A percentile compares a stretch with the other conserved stretches of the same genome.
phyloP scores from a whole-genome alignment of 2,888 invertebrate species.

The Pelosia muscerda region DNA sequence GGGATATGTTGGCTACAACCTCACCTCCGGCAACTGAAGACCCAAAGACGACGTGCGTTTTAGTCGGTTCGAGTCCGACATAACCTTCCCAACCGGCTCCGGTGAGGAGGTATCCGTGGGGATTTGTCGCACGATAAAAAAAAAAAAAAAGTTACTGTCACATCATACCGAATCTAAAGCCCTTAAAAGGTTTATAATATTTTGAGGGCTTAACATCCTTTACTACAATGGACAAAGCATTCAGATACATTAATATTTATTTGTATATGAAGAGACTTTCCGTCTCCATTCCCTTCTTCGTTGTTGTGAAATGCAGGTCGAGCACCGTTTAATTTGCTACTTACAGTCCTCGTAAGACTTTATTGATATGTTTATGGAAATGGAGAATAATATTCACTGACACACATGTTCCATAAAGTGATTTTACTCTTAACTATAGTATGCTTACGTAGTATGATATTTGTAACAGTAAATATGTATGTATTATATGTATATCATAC shows the following conservation, averaged over 20 bases:
- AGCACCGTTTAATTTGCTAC: constrained; percentile 15
- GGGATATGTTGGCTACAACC: too few species aligned
- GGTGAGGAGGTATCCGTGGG: too few species aligned
- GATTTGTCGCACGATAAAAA: too few species aligned
- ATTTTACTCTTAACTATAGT: not conserved
- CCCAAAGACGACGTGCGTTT: too few species aligned
- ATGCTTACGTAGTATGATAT: not conserved
- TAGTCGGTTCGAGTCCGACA: too few species aligned
- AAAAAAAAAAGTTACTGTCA: too few species aligned
- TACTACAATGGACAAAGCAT: not conserved
- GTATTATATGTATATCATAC: too few species aligned
- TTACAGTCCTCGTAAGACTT: constrained; percentile 20
- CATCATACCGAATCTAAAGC: not conserved
- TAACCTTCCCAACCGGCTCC: too few species aligned
- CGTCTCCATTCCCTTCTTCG: not conserved
- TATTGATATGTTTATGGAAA: constrained; percentile 24
- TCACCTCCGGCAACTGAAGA: too few species aligned
- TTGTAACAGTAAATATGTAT: not conserved
- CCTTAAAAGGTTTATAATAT: constrained; percentile 1
- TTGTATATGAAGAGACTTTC: not conserved
- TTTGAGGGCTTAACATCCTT: constrained; percentile 1
- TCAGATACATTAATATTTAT: not conserved
- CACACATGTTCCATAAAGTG: constrained; percentile 16
- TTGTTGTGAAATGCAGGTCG: not conserved
- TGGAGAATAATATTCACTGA: constrained; percentile 12